Evolutionary conservation across 53 echinoderm and acorn worm species (phyloP).

Genomic region (Echinometra lucunter): DNA sequence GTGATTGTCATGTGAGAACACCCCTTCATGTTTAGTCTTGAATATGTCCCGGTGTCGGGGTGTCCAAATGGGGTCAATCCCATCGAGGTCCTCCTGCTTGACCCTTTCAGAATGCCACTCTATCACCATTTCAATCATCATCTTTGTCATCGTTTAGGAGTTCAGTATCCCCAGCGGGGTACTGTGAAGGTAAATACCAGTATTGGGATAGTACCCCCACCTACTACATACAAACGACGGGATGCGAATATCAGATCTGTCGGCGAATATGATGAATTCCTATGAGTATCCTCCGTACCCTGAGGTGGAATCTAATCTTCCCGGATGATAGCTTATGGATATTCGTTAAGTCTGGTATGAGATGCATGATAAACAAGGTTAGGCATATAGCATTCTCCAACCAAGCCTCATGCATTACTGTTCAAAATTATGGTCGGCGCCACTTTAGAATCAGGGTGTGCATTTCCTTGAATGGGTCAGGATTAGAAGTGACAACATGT

Average conservation of each 20-base stretch:
- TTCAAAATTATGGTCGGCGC: not conserved
- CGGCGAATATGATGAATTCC: not conserved
- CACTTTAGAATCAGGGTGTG: not conserved
- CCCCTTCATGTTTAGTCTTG: not conserved
- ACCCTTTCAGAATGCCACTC: slow-evolving; percentile 40
- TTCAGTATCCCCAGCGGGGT: slow-evolving; percentile 15
- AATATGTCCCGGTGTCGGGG: slow-evolving; percentile 27
- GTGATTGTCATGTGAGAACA: slow-evolving; percentile 20
- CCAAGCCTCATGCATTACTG: not conserved
- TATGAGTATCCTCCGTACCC: not conserved
- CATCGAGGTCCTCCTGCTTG: not conserved
- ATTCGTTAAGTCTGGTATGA: not conserved
- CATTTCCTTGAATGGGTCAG: not conserved
- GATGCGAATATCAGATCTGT: not conserved
- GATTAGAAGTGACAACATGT: too few species aligned
- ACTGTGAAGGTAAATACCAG: slow-evolving; percentile 2
- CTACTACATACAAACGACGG: not conserved
- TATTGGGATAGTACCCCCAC: not conserved
- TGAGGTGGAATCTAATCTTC: not conserved
- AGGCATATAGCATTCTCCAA: not conserved
- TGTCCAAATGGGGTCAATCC: slow-evolving; percentile 34
- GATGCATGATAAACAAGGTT: not conserved
- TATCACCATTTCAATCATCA: not conserved
- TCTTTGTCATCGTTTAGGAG: slow-evolving; percentile 4
- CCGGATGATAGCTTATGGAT: not conserved